phyloP scores from a whole-genome alignment of 2,797 vertebrate genomes.

The Eulemur coronatus region DNA sequence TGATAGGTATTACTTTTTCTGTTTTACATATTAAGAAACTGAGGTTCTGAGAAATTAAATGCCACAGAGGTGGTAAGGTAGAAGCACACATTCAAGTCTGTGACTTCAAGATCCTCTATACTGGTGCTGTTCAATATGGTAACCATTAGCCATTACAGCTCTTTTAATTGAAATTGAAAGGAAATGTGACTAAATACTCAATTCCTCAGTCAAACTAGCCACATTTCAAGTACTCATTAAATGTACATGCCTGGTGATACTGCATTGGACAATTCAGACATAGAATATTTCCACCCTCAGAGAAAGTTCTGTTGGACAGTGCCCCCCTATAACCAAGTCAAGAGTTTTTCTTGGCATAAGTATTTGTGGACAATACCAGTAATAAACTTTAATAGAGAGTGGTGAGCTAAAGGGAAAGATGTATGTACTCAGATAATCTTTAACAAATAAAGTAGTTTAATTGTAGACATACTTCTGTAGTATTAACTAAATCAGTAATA shows the following conservation, averaged over 20 bases:
- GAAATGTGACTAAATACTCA: not conserved
- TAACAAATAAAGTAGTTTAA: not conserved
- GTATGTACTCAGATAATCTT: not conserved
- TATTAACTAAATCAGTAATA: not conserved
- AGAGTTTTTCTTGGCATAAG: not conserved
- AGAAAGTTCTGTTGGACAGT: not conserved
- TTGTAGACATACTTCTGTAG: not conserved
- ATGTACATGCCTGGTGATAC: not conserved
- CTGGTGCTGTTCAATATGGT: not conserved
- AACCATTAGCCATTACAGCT: not conserved
- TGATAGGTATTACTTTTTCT: not conserved
- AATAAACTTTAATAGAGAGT: conserved; percentile 2
- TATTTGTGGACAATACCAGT: not conserved
- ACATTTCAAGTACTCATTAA: not conserved
- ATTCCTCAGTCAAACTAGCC: not conserved
- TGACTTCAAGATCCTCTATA: not conserved
- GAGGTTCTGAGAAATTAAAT: not conserved
- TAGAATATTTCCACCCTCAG: not conserved
- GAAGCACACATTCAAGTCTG: not conserved
- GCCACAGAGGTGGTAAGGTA: not conserved
- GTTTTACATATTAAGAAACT: conserved; percentile 14
- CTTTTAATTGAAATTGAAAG: conserved; percentile 28
- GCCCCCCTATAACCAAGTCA: not conserved
- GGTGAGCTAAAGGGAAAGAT: not conserved
- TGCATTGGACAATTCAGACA: not conserved